phyloP scores from a whole-genome alignment of 1,140 invertebrate genomes.

The Euura saliciscinereae region DNA sequence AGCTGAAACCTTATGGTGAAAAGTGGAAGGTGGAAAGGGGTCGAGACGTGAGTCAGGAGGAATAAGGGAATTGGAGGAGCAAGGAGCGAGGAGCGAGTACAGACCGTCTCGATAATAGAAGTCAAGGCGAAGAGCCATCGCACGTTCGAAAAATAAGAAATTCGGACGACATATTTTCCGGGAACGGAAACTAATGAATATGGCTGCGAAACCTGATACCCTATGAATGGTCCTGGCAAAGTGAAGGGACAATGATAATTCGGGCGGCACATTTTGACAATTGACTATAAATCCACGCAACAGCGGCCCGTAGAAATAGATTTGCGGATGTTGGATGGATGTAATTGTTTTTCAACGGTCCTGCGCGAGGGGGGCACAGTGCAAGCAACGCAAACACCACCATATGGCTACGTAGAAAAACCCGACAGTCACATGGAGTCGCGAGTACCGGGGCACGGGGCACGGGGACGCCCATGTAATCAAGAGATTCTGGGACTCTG shows the following conservation, averaged over 20 bases:
- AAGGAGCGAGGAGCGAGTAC: no score
- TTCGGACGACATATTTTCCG: no score
- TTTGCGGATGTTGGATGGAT: not conserved
- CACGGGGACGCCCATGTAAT: constrained; percentile 56
- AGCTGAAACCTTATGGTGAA: not conserved
- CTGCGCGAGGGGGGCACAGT: constrained; percentile 20
- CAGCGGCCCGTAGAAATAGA: no score
- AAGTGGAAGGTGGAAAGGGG: not conserved
- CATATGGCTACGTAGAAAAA: constrained; percentile 34
- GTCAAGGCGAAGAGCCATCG: no score
- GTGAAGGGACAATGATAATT: constrained; percentile 3
- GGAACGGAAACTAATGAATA: no score
- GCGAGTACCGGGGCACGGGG: constrained; percentile 21
- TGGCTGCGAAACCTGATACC: not conserved
- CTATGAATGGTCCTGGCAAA: not conserved
- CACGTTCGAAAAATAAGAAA: no score
- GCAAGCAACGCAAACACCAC: constrained; percentile 33
- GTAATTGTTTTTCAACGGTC: constrained; percentile 5
- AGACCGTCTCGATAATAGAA: no score
- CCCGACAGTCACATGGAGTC: constrained; percentile 31
- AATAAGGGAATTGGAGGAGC: no score
- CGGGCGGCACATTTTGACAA: not conserved
- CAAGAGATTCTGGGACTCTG: constrained; percentile 49
- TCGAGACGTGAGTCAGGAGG: not conserved
- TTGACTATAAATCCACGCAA: not conserved